Base-by-base conservation (phyloP, 2,797 vertebrate species). In the Parambassis ranga region DNA sequence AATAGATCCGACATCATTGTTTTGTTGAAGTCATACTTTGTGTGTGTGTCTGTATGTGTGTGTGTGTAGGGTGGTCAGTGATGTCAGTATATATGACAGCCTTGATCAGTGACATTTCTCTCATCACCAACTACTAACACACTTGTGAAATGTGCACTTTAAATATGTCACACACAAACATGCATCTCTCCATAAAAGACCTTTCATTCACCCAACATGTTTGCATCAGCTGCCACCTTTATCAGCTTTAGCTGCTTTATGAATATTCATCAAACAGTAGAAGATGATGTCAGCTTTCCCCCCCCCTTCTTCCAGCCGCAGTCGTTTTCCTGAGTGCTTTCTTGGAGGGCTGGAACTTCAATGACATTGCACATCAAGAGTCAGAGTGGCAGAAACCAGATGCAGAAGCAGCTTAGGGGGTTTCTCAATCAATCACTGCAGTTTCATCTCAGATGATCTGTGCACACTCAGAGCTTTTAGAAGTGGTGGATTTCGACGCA, bases 301-400 rank as follows among this genome's bases (percentile, higher is more conserved):
- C 15, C n/a, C 4, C 14, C 14, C 5, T 36, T 16, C 28, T 39
- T 10, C 24, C 32, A 38, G 28, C 46, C 19, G 33, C 50, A 63
- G 53, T 76, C 27, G 65, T 82, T 85, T 84, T 48, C 51, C 65
- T 82, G 77, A 77, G 71, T 78, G 80, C 60, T 74, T 82, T 84
- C 67, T 73, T 65, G 56, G 70, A 80, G 65, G 31, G 6, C 16
- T 46, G 27, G 33, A 71, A 81, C 80, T 60, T 77, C 57, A 65
- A 11, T 75, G 63, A 81, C 55, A 59, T 63, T 62, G 51, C 65
- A 77, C 65, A 78, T 82, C 73, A 81, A 79, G 66, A 63, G 65
- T 66, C 47, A 18, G 33, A 77, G 65, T 57, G 61, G 61, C 77
- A 83, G 61, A 66, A 70, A 67, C 32, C 69, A 71, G 68, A 82